Evolutionary conservation across 1,140 invertebrate genomes (phyloP).

Genomic region (Bombus waltoni): DNA sequence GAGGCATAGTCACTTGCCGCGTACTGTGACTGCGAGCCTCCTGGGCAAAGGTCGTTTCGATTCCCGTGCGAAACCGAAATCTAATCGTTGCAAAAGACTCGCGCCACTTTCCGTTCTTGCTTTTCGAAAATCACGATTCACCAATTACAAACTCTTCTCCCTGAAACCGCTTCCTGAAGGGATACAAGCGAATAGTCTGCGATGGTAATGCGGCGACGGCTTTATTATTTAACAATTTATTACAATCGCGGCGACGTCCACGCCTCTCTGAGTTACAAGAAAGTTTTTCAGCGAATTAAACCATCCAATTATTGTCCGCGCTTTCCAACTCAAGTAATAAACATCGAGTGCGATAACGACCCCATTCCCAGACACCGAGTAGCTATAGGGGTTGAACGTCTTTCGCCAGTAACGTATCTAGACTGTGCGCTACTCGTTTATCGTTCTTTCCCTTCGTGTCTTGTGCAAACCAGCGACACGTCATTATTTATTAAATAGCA

Average conservation of each 20-base stretch:
- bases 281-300: conserved; percentile 37
- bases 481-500: conserved; percentile 21
- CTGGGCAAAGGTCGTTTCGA: conserved; percentile 12
- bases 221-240: conserved; percentile 25
- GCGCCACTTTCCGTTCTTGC: background rate
- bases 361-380: conserved; percentile 46
- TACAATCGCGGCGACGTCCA: conserved; percentile 10
- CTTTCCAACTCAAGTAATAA: conserved; percentile 67
- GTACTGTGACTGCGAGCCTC: background rate
- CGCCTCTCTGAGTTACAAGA: background rate
- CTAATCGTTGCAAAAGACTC: background rate
- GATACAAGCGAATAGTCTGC: background rate
- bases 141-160: background rate
- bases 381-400: conserved; percentile 14
- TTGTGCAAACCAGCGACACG: background rate
- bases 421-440: conserved; percentile 9
- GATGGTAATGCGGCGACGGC: background rate
- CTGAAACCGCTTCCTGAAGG: too few species aligned
- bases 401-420: conserved; percentile 38
- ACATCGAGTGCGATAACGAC: conserved; percentile 71
- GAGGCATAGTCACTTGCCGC: conserved; percentile 61
- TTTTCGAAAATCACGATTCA: background rate
- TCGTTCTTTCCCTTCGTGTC: background rate
- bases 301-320: conserved; percentile 54
- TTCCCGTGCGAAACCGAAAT: background rate